These are phyloP conservation scores for Sardina pilchardus DNA, from an alignment of 2,113 vertebrate genomes.

Conservation along the genomic window DNA sequence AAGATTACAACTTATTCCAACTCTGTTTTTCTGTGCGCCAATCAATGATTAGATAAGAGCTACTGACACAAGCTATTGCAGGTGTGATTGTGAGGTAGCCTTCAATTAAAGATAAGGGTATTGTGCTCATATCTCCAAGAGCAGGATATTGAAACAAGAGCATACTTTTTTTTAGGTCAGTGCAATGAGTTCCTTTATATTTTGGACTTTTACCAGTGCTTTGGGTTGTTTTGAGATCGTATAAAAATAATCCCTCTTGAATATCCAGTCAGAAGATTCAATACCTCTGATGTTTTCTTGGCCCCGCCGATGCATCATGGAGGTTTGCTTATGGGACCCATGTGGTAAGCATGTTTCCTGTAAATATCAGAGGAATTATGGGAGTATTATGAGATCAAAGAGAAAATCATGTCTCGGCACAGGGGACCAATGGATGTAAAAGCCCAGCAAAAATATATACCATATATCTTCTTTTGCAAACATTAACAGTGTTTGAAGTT, in stretches of 20 bases:
- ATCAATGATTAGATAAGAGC: slow-evolving; percentile 1
- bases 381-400: background rate
- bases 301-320: background rate
- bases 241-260: background rate
- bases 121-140: background rate
- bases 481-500: background rate
- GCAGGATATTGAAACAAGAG: background rate
- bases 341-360: background rate
- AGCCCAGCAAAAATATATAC: background rate
- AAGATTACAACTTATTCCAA: background rate
- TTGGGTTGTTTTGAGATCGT: background rate
- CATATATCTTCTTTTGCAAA: background rate
- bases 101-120: background rate
- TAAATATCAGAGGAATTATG: slow-evolving; percentile 14
- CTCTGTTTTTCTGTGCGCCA: background rate
- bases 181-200: background rate
- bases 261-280: background rate
- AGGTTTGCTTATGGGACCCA: background rate
- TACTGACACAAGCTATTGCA: background rate
- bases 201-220: background rate
- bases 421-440: background rate
- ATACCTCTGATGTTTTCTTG: background rate
- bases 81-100: background rate
- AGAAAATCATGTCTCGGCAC: background rate
- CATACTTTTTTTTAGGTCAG: background rate